Percentiles rank a stretch among this genome's conserved stretches.
These are phyloP conservation scores for Masnerella sp. DNA, from an alignment of 2,888 invertebrate species.

Conservation along the genomic window DNA sequence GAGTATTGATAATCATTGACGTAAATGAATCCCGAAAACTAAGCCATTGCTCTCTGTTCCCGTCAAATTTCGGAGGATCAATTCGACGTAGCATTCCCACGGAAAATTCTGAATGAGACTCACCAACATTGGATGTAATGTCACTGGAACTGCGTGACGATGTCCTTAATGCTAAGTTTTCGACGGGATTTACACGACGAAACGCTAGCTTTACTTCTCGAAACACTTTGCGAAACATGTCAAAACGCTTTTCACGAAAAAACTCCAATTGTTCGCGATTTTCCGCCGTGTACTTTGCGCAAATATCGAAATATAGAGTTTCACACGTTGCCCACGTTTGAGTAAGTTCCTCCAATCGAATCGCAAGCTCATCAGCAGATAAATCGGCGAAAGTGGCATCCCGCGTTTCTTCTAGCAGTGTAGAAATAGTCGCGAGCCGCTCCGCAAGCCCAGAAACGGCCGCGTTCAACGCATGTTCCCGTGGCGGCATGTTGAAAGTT, in stretches of 20 bases:
- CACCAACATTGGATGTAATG: not conserved
- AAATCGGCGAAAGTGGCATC: no score
- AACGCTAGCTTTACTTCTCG: constrained; percentile 3
- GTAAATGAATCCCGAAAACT: constrained; percentile 13
- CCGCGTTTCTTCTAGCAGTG: no score
- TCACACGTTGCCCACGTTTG: not conserved
- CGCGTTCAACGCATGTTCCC: no score
- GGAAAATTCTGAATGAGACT: constrained; percentile 2
- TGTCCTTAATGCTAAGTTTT: no score
- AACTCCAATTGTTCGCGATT: not conserved
- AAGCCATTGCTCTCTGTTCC: constrained; percentile 11
- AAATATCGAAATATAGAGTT: not conserved
- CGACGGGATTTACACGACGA: not conserved
- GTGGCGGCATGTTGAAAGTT: no score
- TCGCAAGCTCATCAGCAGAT: not conserved
- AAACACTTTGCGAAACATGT: not conserved
- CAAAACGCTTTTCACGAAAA: constrained; percentile 1
- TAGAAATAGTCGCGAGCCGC: no score
- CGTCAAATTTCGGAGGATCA: constrained; percentile 4
- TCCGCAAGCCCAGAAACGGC: no score
- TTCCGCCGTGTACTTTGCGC: not conserved
- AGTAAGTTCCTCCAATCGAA: constrained; percentile 3
- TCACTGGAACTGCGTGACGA: not conserved
- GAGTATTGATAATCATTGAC: not conserved
- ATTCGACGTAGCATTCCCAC: not conserved